These are phyloP conservation scores for Turritopsis rubra DNA, from an alignment of 30 jellyfish, hydroid and myxozoan genomes.

Conservation along the genomic window DNA sequence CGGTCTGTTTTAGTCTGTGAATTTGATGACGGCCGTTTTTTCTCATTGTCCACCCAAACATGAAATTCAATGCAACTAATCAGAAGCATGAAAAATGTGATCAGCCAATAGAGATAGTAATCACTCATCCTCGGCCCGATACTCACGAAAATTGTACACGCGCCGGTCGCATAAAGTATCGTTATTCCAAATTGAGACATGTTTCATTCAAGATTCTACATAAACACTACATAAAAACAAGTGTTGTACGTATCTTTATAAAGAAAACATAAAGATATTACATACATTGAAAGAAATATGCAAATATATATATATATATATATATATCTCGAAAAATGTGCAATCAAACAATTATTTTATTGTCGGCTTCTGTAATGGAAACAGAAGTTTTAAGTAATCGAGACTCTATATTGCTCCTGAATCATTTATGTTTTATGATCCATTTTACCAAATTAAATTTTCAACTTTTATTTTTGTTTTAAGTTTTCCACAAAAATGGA, in stretches of 20 bases:
- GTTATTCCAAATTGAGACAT: not conserved
- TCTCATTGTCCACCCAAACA: not conserved
- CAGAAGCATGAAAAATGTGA: not conserved
- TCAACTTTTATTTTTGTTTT: not conserved
- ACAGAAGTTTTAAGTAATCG: not conserved
- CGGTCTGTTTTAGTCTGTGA: not conserved
- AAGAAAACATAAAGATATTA: too few relatives aligned
- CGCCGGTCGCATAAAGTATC: not conserved
- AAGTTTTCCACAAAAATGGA: not conserved
- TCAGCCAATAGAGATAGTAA: not conserved
- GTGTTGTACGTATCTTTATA: not conserved
- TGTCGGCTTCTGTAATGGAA: not conserved
- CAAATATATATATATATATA: not conserved
- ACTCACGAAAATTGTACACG: not conserved
- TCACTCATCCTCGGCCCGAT: not conserved
- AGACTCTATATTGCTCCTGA: not conserved
- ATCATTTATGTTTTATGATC: not conserved
- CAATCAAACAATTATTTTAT: not conserved
- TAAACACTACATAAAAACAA: not conserved
- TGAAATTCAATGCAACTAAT: not conserved
- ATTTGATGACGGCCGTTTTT: not conserved
- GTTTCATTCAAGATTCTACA: too few relatives aligned
- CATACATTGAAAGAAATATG: not conserved
- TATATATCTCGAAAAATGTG: not conserved
- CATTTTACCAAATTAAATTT: not conserved